Evolutionary conservation across 2,113 vertebrate genomes (phyloP).

Genomic region (Scophthalmus maximus): DNA sequence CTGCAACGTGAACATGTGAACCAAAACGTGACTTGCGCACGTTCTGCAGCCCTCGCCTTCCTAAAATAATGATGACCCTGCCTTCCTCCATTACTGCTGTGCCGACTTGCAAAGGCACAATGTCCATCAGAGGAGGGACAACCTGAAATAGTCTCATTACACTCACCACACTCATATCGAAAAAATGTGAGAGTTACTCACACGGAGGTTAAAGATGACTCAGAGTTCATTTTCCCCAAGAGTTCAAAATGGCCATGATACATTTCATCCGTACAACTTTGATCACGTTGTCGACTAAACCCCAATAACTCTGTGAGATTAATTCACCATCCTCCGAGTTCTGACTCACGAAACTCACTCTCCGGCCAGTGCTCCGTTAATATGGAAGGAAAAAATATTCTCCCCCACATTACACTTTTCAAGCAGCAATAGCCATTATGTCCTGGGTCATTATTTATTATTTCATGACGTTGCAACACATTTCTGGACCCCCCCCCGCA

Average conservation of each 20-base stretch:
- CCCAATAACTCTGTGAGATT: slow-evolving; percentile 44
- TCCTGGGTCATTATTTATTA: slow-evolving; percentile 9
- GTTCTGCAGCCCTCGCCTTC: neutral
- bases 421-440: slow-evolving; percentile 1
- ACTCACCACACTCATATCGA: slow-evolving; percentile 5
- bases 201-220: slow-evolving; percentile 23
- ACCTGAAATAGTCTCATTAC: neutral
- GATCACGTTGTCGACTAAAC: slow-evolving; percentile 27
- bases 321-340: slow-evolving; percentile 9
- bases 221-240: slow-evolving; percentile 20
- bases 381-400: slow-evolving; percentile 1
- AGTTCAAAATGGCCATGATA: neutral
- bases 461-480: slow-evolving; percentile 10
- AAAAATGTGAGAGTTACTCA: slow-evolving; percentile 34
- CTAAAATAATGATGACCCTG: neutral
- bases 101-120: neutral
- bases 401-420: neutral
- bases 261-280: slow-evolving; percentile 7
- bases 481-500: neutral
- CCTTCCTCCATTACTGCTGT: neutral
- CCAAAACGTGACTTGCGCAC: neutral
- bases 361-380: slow-evolving; percentile 11
- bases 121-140: slow-evolving; percentile 8
- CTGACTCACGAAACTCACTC: slow-evolving; percentile 18
- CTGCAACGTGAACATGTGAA: neutral